These are phyloP conservation scores for Gallinago paraguaiae DNA, from an alignment of 2,113 vertebrate genomes.

Conservation along the genomic window DNA sequence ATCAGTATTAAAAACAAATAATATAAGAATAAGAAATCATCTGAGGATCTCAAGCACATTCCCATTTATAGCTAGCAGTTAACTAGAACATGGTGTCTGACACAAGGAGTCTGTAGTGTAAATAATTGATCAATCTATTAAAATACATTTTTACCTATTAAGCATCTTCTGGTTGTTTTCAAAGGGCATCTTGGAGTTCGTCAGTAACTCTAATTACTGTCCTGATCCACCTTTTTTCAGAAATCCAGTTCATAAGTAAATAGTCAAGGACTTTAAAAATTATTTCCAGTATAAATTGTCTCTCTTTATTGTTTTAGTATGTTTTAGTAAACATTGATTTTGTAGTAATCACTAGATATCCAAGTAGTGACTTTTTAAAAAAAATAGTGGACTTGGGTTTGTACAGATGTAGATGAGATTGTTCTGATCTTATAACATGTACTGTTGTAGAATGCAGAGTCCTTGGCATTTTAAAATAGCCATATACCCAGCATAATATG, in stretches of 20 bases:
- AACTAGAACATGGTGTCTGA: background rate
- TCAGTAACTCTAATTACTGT: background rate
- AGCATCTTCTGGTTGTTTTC: background rate
- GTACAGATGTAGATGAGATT: background rate
- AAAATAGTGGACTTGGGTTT: background rate
- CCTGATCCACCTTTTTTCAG: background rate
- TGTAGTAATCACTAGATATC: background rate
- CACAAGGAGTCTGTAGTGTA: background rate
- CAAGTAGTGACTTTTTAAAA: background rate
- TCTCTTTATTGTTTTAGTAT: background rate
- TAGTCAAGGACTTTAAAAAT: background rate
- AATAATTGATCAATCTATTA: background rate
- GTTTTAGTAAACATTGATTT: background rate
- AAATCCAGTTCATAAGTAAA: background rate
- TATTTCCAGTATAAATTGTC: background rate
- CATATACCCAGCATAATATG: background rate
- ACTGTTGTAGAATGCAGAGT: background rate
- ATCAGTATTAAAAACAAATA: background rate
- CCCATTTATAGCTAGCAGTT: background rate
- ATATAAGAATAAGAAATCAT: background rate
- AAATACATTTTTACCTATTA: background rate
- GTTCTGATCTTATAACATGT: background rate
- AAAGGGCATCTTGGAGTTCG: background rate
- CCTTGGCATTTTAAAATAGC: background rate
- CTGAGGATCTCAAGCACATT: background rate